A percentile compares a stretch with the other conserved stretches of the same genome.
Evolutionary conservation across 1,140 invertebrate genomes (phyloP).

Genomic region (Oscheius sp.): DNA sequence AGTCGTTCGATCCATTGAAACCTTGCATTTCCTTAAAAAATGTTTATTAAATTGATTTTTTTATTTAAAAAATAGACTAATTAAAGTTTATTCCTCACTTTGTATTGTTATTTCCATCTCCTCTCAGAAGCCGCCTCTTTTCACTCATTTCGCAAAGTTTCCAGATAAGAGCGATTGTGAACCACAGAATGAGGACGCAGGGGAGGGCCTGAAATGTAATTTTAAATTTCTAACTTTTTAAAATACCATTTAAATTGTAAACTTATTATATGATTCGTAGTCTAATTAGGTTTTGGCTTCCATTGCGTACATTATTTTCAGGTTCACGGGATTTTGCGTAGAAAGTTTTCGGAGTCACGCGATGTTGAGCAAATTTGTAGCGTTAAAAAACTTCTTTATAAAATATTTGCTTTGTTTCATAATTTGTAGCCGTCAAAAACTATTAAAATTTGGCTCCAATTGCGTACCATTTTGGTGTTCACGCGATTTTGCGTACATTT

Average conservation of each 20-base stretch:
- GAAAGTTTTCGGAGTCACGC: too few relatives aligned
- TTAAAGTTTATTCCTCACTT: background rate
- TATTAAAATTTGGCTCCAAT: too few relatives aligned
- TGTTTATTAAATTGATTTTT: too few relatives aligned
- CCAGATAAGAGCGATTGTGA: constrained; percentile 39
- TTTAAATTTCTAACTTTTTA: background rate
- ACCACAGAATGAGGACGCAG: constrained; percentile 35
- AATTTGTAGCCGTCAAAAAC: too few relatives aligned
- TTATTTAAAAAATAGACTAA: too few relatives aligned
- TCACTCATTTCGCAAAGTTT: constrained; percentile 38
- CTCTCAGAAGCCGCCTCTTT: constrained; percentile 27
- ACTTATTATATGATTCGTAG: background rate
- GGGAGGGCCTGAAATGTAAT: constrained; percentile 30
- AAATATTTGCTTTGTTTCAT: too few relatives aligned
- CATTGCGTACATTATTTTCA: too few relatives aligned
- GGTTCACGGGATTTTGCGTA: too few relatives aligned
- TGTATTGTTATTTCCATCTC: constrained; percentile 12
- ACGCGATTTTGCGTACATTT: too few relatives aligned
- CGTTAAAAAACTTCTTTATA: too few relatives aligned
- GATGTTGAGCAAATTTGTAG: too few relatives aligned
- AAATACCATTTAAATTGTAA: background rate
- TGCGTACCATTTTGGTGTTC: too few relatives aligned
- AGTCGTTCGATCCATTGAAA: constrained; percentile 36
- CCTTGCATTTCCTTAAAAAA: constrained; percentile 11
- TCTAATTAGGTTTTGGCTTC: background rate